Base-by-base conservation (phyloP, 2,888 invertebrate genomes). In the Pseudanteris insignis region DNA sequence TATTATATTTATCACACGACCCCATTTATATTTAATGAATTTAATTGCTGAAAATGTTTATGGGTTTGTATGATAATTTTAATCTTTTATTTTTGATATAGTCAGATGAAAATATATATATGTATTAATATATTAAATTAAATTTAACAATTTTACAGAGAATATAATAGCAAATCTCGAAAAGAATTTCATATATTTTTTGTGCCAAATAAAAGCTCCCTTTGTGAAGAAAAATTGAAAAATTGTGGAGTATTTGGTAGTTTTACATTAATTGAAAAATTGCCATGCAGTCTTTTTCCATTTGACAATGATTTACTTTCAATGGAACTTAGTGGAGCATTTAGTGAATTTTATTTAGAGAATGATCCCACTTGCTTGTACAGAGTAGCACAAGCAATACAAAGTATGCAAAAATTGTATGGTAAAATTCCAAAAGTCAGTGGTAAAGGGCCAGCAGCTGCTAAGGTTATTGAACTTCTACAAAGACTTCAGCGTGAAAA, bases 231-330 rank as follows among this genome's bases (percentile, higher is more conserved):
- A 69, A 89, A 90, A 70, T 82, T 97, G 6, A 88, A 90, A 80
- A 89, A 92, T 72, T 86, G 89, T 67, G 92, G 93, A 0, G 92
- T 96, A 1, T 85, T 87, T 66, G 88, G 88, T 1, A 90, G 87
- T 70, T 87, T 95, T 44, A 86, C 86, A 0, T 84, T 88, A 10
- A 85, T 92, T 18, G 90, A 92, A 69, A 94, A 96, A 81, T 90
- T 95, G 69, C 86, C 89, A 55, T 91, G 95, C 79, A 90, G 94
- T 70, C 85, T 96, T 30, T 92, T 93, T 75, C 95, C 96, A 0
- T 87, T 96, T 70, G 96, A 97, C 71, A 89, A 88, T 71, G 97
- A 97, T 82, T 84, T 97, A 6, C 86, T 97, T 69, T 95, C 96
- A 0, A 89, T 97, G 88, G 96, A 97, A 81, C 83, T 92, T 65